Conservation (phyloP, 2,797 vertebrate genomes). For the Alcedo quadribrachys region DNA sequence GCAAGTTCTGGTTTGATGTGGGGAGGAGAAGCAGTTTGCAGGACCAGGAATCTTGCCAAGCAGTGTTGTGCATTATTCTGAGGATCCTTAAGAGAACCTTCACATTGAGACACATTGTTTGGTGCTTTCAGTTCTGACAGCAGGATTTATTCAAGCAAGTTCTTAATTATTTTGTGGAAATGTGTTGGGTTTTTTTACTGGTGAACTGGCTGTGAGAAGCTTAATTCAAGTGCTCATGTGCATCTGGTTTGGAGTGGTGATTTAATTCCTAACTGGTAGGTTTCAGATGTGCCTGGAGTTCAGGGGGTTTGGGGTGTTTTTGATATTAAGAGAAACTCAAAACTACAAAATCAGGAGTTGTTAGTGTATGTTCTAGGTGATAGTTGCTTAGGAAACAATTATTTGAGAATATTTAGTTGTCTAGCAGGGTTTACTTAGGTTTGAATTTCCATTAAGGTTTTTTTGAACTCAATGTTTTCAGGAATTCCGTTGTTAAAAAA, state of each 20-base stretch:
- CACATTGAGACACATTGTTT: background rate
- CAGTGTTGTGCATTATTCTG: background rate
- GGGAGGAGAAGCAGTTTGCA: background rate
- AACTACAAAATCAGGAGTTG: background rate
- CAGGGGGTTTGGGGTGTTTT: background rate
- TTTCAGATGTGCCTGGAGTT: background rate
- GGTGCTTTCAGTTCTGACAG: background rate
- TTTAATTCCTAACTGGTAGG: background rate
- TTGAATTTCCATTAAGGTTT: background rate
- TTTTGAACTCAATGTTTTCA: background rate
- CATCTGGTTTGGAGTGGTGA: background rate
- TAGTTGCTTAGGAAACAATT: background rate
- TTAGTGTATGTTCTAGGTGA: background rate
- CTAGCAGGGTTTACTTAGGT: background rate
- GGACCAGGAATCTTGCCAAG: background rate
- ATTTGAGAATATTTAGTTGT: background rate
- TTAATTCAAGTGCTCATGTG: background rate
- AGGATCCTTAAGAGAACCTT: background rate
- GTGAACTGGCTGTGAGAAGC: background rate
- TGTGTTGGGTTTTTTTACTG: background rate
- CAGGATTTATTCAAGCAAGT: background rate
- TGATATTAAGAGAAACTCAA: background rate
- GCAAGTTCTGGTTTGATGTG: background rate
- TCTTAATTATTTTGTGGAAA: background rate
- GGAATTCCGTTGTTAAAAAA: background rate